Conservation (phyloP, 2,888 invertebrate genomes). For the Apantesis nais region DNA sequence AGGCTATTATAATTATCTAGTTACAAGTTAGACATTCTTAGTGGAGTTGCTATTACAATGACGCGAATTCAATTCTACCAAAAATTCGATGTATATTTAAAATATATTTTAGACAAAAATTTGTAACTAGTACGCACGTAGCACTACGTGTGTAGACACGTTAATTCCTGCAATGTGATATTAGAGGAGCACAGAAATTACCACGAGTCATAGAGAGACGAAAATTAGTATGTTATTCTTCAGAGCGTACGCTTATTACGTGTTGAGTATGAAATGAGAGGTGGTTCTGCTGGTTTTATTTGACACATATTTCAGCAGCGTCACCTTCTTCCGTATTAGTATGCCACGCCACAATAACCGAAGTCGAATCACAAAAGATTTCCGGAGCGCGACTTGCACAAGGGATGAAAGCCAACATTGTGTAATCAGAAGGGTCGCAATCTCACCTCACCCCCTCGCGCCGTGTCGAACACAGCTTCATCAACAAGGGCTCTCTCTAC, state of each 20-base stretch:
- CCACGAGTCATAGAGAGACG: slow-evolving; percentile 10
- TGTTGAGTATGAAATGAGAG: slow-evolving; percentile 58
- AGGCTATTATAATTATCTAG: no score
- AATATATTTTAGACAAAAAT: not conserved
- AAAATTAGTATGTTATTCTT: slow-evolving; percentile 43
- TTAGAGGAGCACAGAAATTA: slow-evolving; percentile 1
- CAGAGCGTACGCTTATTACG: slow-evolving; percentile 42
- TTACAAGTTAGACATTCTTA: not conserved
- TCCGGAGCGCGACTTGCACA: slow-evolving; percentile 84
- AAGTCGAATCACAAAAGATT: slow-evolving; percentile 85
- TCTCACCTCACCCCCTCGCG: slow-evolving; percentile 75
- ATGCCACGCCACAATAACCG: slow-evolving; percentile 83
- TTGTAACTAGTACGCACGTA: not conserved
- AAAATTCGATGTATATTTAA: not conserved
- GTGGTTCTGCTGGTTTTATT: slow-evolving; percentile 54
- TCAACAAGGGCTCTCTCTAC: slow-evolving; percentile 81
- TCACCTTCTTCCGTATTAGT: slow-evolving; percentile 79
- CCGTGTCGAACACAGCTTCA: slow-evolving; percentile 82
- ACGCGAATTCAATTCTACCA: not conserved
- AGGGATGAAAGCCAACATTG: slow-evolving; percentile 85
- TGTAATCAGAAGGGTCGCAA: slow-evolving; percentile 86
- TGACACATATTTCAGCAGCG: slow-evolving; percentile 72
- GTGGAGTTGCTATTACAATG: not conserved
- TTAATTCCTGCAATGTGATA: not conserved
- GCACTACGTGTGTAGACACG: not conserved